Evolutionary conservation across 92 coral and sea anemone species (phyloP), one percentile per base, ranked within the genome.

Genomic region (Virgularia gustaviana): DNA sequence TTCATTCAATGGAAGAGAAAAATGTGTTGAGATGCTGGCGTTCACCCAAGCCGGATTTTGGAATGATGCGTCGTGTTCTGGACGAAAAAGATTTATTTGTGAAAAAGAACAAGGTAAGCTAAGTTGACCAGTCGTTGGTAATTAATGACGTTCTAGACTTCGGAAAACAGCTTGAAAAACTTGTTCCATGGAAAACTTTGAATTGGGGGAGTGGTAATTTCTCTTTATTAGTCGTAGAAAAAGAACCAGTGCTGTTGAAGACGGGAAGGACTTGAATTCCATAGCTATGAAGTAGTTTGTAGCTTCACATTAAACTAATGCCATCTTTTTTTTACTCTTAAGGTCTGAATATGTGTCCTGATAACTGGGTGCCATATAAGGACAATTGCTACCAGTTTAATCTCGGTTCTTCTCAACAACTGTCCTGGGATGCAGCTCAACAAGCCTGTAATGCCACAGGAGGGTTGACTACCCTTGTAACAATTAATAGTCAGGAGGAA

Each of bases 281-380:
- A n/a, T n/a, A n/a, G n/a, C n/a, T n/a, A n/a, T n/a, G n/a, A n/a
- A n/a, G n/a, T n/a, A n/a, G n/a, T n/a, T n/a, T n/a, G n/a, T n/a
- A n/a, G n/a, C 15, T 36, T 36, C 15, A 55, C 13, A 9, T 55
- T 10, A 11, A 55, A 13, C 62, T 9, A 9, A 20, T n/a, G n/a
- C n/a, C n/a, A n/a, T n/a, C n/a, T n/a, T n/a, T 55, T 10, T 22
- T 22, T 13, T 51, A 11, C 30, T 52, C 5, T 52, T 20, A 22
- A 94, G 99, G 99, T 51, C 83, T 77, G 29, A 87, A 87, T 62
- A 65, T 89, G 28, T 94, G 99, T 45, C 99, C 99, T 3, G 65
- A 56, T 9, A 85, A 83, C 73, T 94, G 99, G 97, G 78, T 83
- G 39, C 77, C 74, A 45, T 81, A 83, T 47, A 91, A 89, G 6